A percentile compares a stretch with the other conserved stretches of the same genome.
phyloP scores from a whole-genome alignment of 2,113 vertebrate species.

The Saimiri boliviensis region DNA sequence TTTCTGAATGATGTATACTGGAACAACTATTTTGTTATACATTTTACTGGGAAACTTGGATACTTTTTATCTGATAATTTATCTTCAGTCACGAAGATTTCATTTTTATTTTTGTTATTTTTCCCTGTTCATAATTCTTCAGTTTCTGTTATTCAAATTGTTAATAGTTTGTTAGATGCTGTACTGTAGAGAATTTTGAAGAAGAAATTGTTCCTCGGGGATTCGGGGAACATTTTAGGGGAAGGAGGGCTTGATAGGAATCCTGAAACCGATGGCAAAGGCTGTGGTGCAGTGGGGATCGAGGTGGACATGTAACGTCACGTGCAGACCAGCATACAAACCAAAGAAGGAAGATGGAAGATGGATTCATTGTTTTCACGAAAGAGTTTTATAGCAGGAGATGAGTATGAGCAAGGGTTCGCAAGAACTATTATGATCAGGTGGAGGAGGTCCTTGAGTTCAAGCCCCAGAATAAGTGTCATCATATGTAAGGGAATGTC shows the following conservation, averaged over 20 bases:
- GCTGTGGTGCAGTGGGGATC: accelerated
- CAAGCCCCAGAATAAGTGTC: not conserved
- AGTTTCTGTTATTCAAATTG: not conserved
- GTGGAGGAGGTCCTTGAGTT: not conserved
- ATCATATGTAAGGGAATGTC: not conserved
- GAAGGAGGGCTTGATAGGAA: not conserved
- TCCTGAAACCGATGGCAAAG: not conserved
- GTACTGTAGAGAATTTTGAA: not conserved
- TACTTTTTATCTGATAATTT: not conserved
- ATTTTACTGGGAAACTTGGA: not conserved
- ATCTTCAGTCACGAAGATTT: not conserved
- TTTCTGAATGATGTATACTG: not conserved
- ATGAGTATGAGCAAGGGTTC: not conserved
- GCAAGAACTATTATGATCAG: not conserved
- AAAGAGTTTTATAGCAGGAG: not conserved
- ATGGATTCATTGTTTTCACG: not conserved
- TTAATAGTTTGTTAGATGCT: not conserved
- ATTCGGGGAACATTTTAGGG: not conserved
- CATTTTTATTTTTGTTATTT: not conserved
- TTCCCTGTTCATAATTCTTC: not conserved
- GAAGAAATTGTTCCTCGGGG: not conserved
- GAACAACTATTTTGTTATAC: not conserved
- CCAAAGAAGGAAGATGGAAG: not conserved
- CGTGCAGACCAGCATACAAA: not conserved
- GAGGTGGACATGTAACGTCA: not conserved